Percentiles rank a stretch among this genome's conserved stretches.
Conservation (phyloP, 2,888 invertebrate genomes). For the Clitarchus hookeri region DNA sequence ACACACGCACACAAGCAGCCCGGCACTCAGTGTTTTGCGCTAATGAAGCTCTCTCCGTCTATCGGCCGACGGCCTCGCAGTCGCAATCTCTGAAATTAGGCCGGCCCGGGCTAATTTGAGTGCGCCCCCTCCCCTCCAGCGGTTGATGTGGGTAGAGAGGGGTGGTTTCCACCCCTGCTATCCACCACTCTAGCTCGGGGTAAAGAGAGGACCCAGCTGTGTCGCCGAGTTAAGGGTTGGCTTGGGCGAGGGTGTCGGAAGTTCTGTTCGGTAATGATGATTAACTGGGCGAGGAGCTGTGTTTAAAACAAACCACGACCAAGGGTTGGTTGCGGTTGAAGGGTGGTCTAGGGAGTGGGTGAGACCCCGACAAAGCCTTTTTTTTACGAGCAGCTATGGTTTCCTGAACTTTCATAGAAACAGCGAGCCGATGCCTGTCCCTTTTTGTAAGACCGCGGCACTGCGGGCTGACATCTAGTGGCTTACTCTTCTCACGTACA, state of each 20-base stretch:
- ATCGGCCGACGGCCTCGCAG: neutral
- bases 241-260: neutral
- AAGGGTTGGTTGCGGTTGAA: too few species aligned
- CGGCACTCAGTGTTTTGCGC: neutral
- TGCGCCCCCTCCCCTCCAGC: neutral
- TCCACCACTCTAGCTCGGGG: neutral
- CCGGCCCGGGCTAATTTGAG: constrained; percentile 3
- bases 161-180: neutral
- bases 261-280: neutral
- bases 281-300: constrained; percentile 14
- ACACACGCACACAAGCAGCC: too few species aligned
- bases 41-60: neutral
- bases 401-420: too few species aligned
- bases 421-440: too few species aligned
- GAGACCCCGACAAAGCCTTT: too few species aligned
- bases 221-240: neutral
- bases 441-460: too few species aligned
- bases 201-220: neutral
- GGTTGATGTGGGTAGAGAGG: neutral
- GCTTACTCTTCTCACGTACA: too few species aligned
- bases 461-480: too few species aligned
- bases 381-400: too few species aligned
- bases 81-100: constrained; percentile 14
- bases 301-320: constrained; percentile 5
- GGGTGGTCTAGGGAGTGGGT: too few species aligned